Conservation (phyloP, 2,797 vertebrate species). For the Neoniphon sammara region DNA sequence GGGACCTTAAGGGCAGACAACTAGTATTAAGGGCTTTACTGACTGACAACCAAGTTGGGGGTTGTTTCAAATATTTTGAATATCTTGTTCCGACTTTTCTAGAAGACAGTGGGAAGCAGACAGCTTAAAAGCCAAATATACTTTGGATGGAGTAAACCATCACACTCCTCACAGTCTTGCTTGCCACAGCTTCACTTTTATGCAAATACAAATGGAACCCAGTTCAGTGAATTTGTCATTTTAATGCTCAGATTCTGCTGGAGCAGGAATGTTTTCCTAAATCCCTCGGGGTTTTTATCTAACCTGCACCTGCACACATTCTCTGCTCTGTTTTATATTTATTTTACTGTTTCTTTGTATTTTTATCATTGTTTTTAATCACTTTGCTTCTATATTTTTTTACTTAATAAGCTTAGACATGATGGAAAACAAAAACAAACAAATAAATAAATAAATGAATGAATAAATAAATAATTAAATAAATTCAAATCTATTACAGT, state of each 20-base stretch:
- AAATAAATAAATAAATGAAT: too few relatives aligned
- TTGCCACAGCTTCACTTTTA: constrained; percentile 21
- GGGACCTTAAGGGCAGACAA: constrained; percentile 57
- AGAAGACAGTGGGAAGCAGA: constrained; percentile 27
- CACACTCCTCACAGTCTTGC: constrained; percentile 3
- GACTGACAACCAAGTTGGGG: constrained; percentile 50
- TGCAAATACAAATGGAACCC: constrained; percentile 1
- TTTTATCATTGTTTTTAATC: not conserved
- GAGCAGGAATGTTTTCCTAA: constrained; percentile 1
- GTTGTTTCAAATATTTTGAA: constrained; percentile 17
- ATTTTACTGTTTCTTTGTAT: too few relatives aligned
- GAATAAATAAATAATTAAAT: too few relatives aligned
- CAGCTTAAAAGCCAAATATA: constrained; percentile 1
- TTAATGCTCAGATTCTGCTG: too few relatives aligned
- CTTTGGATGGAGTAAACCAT: constrained; percentile 23
- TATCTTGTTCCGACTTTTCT: constrained; percentile 18
- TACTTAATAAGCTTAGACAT: not conserved
- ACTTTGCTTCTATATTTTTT: not conserved
- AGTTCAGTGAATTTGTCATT: not conserved
- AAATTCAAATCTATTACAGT: too few relatives aligned
- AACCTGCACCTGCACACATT: too few relatives aligned
- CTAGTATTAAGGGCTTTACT: constrained; percentile 60
- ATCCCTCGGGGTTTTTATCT: not conserved
- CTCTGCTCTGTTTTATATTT: too few relatives aligned
- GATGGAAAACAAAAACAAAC: too few relatives aligned